phyloP scores from a whole-genome alignment of 37 sponge, comb jelly and placozoan species.

The Chondrilla cf. caribensis region DNA sequence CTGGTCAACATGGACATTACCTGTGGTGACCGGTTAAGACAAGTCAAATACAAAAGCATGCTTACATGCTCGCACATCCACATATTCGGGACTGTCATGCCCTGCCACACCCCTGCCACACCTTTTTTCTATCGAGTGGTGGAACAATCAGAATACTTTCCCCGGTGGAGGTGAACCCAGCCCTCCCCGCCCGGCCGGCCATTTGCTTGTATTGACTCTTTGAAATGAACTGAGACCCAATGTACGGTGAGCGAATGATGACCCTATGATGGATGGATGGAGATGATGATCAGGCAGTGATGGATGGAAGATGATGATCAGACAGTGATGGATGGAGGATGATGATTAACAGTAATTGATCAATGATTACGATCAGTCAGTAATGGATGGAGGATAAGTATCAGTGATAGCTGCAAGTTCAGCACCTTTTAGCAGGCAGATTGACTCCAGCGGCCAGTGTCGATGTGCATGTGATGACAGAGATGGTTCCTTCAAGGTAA shows the following conservation, averaged over 20 bases:
- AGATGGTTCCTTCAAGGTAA: slow-evolving; percentile 60
- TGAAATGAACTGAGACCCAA: slow-evolving; percentile 70
- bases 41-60: no score
- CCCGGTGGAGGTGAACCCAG: slow-evolving; percentile 65
- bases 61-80: no score
- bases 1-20: slow-evolving; percentile 51
- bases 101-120: slow-evolving; percentile 1
- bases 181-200: slow-evolving; percentile 95
- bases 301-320: not conserved
- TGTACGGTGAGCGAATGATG: slow-evolving; percentile 81
- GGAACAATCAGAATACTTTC: slow-evolving; percentile 78
- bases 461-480: slow-evolving; percentile 85
- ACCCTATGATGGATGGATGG: slow-evolving; percentile 51
- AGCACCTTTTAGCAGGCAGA: slow-evolving; percentile 91
- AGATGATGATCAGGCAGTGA: not conserved
- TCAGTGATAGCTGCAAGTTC: no score
- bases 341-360: not conserved
- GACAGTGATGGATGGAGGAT: not conserved
- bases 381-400: no score
- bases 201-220: slow-evolving; percentile 92
- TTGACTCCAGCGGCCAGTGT: slow-evolving; percentile 97
- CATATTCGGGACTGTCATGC: no score
- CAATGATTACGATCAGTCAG: not conserved
- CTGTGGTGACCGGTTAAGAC: slow-evolving; percentile 19
- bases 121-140: slow-evolving; percentile 47